These are phyloP conservation scores for Paedocypris sp. DNA, from an alignment of 2,113 vertebrate genomes.

Conservation along the genomic window DNA sequence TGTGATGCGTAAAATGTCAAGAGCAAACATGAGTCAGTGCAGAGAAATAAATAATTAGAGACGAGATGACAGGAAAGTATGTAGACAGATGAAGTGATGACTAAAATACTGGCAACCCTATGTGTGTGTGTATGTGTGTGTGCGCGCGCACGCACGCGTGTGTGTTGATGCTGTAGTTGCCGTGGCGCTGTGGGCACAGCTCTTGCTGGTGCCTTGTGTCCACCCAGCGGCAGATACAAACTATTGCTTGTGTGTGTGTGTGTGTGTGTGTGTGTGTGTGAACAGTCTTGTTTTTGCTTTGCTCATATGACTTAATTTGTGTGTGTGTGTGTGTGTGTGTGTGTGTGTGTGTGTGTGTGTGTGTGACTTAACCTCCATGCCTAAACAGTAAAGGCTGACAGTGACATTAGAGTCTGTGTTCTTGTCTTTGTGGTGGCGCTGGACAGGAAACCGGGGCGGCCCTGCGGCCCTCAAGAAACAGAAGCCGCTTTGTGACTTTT, in stretches of 20 bases:
- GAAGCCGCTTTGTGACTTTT: constrained; percentile 60
- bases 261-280: constrained; percentile 38
- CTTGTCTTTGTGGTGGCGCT: constrained; percentile 52
- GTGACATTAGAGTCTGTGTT: constrained; percentile 49
- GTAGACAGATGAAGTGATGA: constrained; percentile 49
- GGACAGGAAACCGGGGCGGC: constrained; percentile 55
- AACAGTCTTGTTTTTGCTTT: neutral
- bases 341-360: constrained; percentile 36
- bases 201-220: constrained; percentile 36
- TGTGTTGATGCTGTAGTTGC: constrained; percentile 20
- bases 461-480: constrained; percentile 53
- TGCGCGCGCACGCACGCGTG: no score
- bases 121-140: neutral
- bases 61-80: constrained; percentile 47
- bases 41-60: constrained; percentile 43
- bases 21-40: constrained; percentile 47
- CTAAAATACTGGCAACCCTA: constrained; percentile 38
- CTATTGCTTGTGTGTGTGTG: constrained; percentile 38
- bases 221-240: constrained; percentile 26
- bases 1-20: constrained; percentile 40
- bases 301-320: constrained; percentile 26
- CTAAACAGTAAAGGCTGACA: constrained; percentile 39
- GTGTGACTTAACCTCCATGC: constrained; percentile 36
- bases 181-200: constrained; percentile 41
- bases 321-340: constrained; percentile 36